Conservation (phyloP, 2,888 invertebrate species). For the Fragum whitleyi region DNA sequence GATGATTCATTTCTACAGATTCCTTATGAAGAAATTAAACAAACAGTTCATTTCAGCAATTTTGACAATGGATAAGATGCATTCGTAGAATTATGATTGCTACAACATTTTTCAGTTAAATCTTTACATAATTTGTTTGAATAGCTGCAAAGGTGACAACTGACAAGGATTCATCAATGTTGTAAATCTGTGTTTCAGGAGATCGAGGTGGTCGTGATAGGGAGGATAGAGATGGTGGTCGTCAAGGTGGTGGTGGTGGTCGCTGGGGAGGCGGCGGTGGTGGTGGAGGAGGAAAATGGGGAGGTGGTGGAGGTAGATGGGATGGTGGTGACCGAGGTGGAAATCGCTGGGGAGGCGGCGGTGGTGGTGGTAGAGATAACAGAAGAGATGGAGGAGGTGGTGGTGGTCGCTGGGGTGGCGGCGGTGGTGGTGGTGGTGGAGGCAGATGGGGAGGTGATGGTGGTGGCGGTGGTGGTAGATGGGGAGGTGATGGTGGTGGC, state of each 20-base stretch:
- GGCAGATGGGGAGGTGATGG: constrained; percentile 7
- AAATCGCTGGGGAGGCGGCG: constrained; percentile 41
- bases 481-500: constrained; percentile 23
- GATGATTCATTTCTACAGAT: no score
- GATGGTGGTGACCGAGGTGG: constrained; percentile 37
- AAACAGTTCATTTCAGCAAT: no score
- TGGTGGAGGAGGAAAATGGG: constrained; percentile 4
- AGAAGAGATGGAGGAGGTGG: constrained; percentile 13
- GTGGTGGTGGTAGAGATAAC: not conserved
- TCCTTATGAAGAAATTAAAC: no score
- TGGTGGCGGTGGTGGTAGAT: constrained; percentile 47
- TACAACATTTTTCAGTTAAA: no score
- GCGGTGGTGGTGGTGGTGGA: not conserved
- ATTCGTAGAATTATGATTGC: no score
- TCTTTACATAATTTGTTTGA: no score
- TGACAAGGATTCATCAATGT: no score
- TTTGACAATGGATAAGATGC: no score
- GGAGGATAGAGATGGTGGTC: constrained; percentile 42
- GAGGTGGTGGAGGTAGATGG: constrained; percentile 35
- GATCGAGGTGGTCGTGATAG: constrained; percentile 47
- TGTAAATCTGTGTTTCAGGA: constrained; percentile 13
- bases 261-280: not conserved
- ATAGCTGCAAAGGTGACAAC: no score
- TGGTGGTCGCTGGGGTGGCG: constrained; percentile 6
- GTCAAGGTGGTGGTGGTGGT: constrained; percentile 40